A percentile compares a stretch with the other conserved stretches of the same genome.
Conservation (phyloP, 37 sponge, comb jelly and placozoan genomes). For the Axinella damicornis region DNA sequence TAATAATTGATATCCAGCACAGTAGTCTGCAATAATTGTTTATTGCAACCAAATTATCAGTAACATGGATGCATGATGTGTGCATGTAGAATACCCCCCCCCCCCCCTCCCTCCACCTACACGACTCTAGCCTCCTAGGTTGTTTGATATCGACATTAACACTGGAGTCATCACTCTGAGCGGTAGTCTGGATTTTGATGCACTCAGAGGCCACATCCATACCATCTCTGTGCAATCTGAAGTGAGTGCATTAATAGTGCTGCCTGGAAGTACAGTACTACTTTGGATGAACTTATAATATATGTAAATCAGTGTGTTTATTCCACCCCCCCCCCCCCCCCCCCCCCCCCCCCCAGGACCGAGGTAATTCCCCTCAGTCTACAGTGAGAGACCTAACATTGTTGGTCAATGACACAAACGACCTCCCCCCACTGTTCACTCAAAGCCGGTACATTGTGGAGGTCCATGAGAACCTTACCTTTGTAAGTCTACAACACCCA, state of each 20-base stretch:
- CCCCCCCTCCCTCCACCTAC: no score
- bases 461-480: constrained; percentile 55
- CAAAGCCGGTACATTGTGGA: constrained; percentile 6
- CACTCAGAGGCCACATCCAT: not conserved
- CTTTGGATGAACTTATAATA: no score
- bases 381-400: not conserved
- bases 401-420: constrained; percentile 33
- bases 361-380: not conserved
- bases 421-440: constrained; percentile 33
- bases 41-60: no score
- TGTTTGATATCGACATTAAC: not conserved
- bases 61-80: no score
- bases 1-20: no score
- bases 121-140: not conserved
- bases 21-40: no score
- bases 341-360: constrained; percentile 22
- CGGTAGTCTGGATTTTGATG: constrained; percentile 25
- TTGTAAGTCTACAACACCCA: constrained; percentile 26
- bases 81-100: no score
- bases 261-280: no score
- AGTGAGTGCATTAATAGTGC: not conserved
- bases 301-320: no score
- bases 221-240: constrained; percentile 1
- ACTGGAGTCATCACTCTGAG: not conserved
- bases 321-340: no score